These are phyloP conservation scores for Catocala nupta DNA, from an alignment of 2,888 invertebrate species.

Conservation along the genomic window DNA sequence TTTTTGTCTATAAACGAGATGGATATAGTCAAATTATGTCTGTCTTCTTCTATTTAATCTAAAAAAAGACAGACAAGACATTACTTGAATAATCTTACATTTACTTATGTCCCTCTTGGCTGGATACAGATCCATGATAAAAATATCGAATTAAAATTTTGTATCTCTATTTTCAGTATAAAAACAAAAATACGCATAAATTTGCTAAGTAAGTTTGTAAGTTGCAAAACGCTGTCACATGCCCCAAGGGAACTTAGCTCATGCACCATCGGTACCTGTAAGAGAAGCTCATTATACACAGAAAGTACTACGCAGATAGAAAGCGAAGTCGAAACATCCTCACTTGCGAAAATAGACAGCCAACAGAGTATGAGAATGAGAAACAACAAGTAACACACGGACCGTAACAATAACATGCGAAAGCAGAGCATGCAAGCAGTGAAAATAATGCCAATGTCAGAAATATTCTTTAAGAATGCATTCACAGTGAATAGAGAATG, in stretches of 20 bases:
- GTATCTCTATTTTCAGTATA: too few species aligned
- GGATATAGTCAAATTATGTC: too few species aligned
- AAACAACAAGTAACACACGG: constrained; percentile 75
- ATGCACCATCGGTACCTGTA: constrained; percentile 59
- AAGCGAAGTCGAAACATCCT: constrained; percentile 70
- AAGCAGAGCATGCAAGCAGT: constrained; percentile 77
- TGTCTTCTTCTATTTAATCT: too few species aligned
- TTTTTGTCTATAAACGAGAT: too few species aligned
- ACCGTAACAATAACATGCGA: constrained; percentile 49
- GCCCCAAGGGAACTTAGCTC: constrained; percentile 28
- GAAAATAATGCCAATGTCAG: constrained; percentile 62
- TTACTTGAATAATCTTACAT: too few species aligned
- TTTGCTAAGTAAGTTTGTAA: neutral
- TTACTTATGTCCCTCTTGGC: too few species aligned
- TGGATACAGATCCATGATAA: too few species aligned
- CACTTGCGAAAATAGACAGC: constrained; percentile 71
- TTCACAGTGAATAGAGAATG: constrained; percentile 7
- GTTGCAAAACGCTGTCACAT: constrained; percentile 44
- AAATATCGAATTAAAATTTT: too few species aligned
- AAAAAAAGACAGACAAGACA: too few species aligned
- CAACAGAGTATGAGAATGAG: constrained; percentile 74
- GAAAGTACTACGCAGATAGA: constrained; percentile 67
- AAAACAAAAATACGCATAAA: too few species aligned
- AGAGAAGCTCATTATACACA: constrained; percentile 65
- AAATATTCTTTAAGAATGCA: constrained; percentile 40